Percentiles rank a stretch among this genome's conserved stretches.
These are phyloP conservation scores for Holotrichia oblita DNA, from an alignment of 1,140 invertebrate species.

Conservation along the genomic window DNA sequence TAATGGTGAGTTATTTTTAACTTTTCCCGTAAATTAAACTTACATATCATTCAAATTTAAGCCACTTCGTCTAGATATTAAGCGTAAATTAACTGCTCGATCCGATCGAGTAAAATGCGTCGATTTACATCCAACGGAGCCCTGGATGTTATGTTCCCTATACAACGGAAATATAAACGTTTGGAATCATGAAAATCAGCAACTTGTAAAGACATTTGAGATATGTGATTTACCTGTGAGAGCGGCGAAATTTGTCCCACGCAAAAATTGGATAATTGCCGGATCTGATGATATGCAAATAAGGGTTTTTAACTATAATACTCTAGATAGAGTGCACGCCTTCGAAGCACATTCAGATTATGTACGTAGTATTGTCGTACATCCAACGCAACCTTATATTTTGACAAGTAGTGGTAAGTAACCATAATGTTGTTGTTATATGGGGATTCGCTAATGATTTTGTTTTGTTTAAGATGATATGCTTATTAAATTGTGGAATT, in stretches of 20 bases:
- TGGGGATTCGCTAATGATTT: neutral
- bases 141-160: slow-evolving; percentile 97
- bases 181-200: slow-evolving; percentile 98
- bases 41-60: slow-evolving; percentile 60
- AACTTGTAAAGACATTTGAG: slow-evolving; percentile 92
- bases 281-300: slow-evolving; percentile 98
- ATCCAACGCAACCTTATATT: slow-evolving; percentile 97
- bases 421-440: slow-evolving; percentile 21
- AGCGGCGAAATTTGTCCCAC: slow-evolving; percentile 93
- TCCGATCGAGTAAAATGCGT: slow-evolving; percentile 98
- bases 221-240: slow-evolving; percentile 97
- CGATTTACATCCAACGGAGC: slow-evolving; percentile 96
- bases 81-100: slow-evolving; percentile 94
- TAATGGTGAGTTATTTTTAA: slow-evolving; percentile 5
- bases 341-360: slow-evolving; percentile 99
- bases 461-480: slow-evolving; percentile 88
- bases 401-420: slow-evolving; percentile 93
- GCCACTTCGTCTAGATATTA: slow-evolving; percentile 97
- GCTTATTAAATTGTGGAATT: slow-evolving; percentile 99
- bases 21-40: no score
- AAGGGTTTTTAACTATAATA: slow-evolving; percentile 98
- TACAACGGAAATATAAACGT: slow-evolving; percentile 99
- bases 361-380: slow-evolving; percentile 94
- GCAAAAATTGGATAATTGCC: slow-evolving; percentile 99
- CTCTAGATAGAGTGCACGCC: slow-evolving; percentile 92